A percentile compares a stretch with the other conserved stretches of the same genome.
phyloP scores from a whole-genome alignment of 2,797 vertebrate genomes.

The Enteromius thamalakanensis region DNA sequence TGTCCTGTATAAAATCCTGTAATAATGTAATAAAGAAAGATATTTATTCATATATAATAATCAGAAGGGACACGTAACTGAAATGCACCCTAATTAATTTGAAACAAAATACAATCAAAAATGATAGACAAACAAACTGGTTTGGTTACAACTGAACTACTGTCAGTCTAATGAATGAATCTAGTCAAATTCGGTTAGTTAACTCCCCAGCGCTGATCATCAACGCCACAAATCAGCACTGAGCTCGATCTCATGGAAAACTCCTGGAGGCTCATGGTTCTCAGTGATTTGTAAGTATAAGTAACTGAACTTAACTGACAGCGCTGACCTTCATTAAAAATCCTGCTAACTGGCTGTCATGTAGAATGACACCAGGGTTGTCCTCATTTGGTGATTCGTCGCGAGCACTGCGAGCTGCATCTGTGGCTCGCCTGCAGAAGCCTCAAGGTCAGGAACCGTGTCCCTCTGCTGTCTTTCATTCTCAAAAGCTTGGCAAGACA shows the following conservation, averaged over 20 bases:
- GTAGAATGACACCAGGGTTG: constrained; percentile 31
- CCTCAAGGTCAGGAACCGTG: constrained; percentile 57
- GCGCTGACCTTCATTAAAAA: constrained; percentile 54
- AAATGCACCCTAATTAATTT: background rate
- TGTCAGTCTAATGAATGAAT: background rate
- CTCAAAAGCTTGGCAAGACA: constrained; percentile 45
- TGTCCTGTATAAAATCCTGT: background rate
- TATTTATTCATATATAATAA: background rate
- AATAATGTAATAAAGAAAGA: background rate
- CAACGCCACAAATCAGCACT: background rate
- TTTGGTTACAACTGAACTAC: background rate
- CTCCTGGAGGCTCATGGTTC: constrained; percentile 17
- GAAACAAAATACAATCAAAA: background rate
- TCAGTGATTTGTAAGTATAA: constrained; percentile 33
- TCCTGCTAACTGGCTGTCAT: constrained; percentile 50
- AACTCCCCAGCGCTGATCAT: background rate
- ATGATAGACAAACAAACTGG: background rate
- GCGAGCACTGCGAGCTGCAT: constrained; percentile 52
- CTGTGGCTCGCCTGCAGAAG: constrained; percentile 47
- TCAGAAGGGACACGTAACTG: background rate
- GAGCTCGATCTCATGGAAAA: constrained; percentile 3
- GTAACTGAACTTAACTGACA: constrained; percentile 44
- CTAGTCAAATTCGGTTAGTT: background rate
- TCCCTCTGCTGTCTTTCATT: constrained; percentile 52
- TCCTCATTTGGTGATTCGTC: constrained; percentile 34